Conservation (phyloP, 2,888 invertebrate genomes). For the Peribatodes rhomboidaria region DNA sequence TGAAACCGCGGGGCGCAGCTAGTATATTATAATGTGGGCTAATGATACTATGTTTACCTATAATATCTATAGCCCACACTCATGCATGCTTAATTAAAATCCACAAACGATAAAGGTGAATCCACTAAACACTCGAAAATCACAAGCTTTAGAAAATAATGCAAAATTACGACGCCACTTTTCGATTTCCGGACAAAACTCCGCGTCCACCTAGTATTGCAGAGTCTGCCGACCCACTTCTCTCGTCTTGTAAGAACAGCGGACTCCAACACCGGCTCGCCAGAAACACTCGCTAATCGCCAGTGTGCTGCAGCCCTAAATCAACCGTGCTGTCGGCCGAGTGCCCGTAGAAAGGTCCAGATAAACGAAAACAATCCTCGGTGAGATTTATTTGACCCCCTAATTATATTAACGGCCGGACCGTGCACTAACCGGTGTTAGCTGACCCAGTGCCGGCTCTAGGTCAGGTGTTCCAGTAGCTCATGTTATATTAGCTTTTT, state of each 20-base stretch:
- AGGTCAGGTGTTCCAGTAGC: not conserved
- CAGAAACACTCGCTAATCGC: not conserved
- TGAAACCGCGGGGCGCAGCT: too few relatives aligned
- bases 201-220: too few relatives aligned
- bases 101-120: too few relatives aligned
- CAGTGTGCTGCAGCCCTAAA: conserved; percentile 7
- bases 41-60: too few relatives aligned
- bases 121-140: too few relatives aligned
- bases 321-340: conserved; percentile 44
- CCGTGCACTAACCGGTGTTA: conserved; percentile 30
- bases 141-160: too few relatives aligned
- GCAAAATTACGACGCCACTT: too few relatives aligned
- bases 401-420: conserved; percentile 65
- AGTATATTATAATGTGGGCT: too few relatives aligned
- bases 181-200: too few relatives aligned
- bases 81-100: too few relatives aligned
- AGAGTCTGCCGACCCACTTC: too few relatives aligned
- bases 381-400: conserved; percentile 67
- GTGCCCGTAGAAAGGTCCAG: conserved; percentile 62
- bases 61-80: too few relatives aligned
- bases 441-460: not conserved
- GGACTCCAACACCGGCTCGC: not conserved
- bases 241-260: not conserved
- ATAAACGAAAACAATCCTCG: conserved; percentile 72
- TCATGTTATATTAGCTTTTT: not conserved